A percentile compares a stretch with the other conserved stretches of the same genome.
Evolutionary conservation across 2,113 vertebrate species (phyloP).

Genomic region (Panthera tigris): DNA sequence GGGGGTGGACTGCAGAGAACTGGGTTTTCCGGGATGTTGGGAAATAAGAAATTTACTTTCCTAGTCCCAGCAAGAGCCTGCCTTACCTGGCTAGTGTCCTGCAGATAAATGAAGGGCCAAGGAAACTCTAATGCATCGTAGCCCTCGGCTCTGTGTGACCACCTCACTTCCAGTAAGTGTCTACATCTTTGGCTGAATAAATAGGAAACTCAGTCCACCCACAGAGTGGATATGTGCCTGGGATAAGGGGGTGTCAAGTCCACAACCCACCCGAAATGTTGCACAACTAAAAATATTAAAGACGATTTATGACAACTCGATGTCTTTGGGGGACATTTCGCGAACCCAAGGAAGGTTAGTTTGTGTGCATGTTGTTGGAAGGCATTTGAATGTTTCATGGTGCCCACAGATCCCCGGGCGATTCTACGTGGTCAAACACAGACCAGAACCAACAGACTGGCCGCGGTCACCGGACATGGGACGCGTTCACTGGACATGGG

Average conservation of each 20-base stretch:
- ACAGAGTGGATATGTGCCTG: background rate
- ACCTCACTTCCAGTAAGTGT: background rate
- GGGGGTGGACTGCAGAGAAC: background rate
- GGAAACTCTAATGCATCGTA: accelerated
- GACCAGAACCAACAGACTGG: background rate
- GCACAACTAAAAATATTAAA: background rate
- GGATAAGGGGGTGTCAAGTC: background rate
- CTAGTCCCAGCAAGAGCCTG: background rate
- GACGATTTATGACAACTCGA: background rate
- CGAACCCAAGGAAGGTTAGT: background rate
- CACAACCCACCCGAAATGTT: background rate
- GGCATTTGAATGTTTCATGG: background rate
- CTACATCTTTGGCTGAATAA: background rate
- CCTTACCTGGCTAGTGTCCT: background rate
- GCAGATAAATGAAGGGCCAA: background rate
- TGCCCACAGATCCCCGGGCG: background rate
- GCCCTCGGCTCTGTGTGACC: background rate
- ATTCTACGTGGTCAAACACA: background rate
- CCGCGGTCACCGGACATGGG: no score
- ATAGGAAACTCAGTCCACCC: no score
- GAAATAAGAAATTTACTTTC: background rate
- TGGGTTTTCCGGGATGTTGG: background rate
- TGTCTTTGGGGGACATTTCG: background rate
- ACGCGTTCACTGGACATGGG: background rate
- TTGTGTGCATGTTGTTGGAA: no score